Evolutionary conservation across 92 coral and sea anemone species (phyloP).

Genomic region (Paragorgia papillata): DNA sequence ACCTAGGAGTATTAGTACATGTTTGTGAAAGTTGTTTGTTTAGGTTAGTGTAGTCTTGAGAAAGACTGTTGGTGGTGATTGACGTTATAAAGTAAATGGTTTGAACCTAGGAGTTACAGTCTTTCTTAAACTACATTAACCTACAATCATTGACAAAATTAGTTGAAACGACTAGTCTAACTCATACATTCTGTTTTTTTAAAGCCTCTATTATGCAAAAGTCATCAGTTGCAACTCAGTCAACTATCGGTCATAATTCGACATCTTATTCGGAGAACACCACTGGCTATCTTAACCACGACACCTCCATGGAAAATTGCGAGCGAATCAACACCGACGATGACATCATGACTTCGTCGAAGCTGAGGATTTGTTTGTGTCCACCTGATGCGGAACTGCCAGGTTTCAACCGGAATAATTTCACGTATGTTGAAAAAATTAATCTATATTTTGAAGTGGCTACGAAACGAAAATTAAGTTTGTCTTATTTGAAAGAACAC

Average conservation of each 20-base stretch:
- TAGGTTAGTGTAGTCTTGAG: too few relatives aligned
- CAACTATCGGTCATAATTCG: slow-evolving; percentile 5
- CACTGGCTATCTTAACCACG: background rate
- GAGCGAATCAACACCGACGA: background rate
- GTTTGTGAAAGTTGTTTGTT: too few relatives aligned
- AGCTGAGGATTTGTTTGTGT: slow-evolving; percentile 78
- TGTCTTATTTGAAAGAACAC: too few relatives aligned
- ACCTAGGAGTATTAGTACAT: too few relatives aligned
- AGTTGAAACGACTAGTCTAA: too few relatives aligned
- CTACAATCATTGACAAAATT: background rate
- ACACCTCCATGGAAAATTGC: background rate
- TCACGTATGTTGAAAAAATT: slow-evolving; percentile 69
- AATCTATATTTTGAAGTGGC: too few relatives aligned
- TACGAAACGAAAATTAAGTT: too few relatives aligned
- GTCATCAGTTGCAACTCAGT: slow-evolving; percentile 13
- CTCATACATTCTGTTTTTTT: too few relatives aligned
- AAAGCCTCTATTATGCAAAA: slow-evolving; percentile 8
- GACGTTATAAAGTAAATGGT: too few relatives aligned
- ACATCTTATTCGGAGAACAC: slow-evolving; percentile 4
- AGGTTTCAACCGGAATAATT: slow-evolving; percentile 81
- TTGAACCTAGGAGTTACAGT: too few relatives aligned
- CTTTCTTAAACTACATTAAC: too few relatives aligned
- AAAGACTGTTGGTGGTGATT: too few relatives aligned
- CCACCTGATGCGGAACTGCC: slow-evolving; percentile 94
- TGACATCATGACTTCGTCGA: slow-evolving; percentile 35